Evolutionary conservation across 2,888 invertebrate species (phyloP), one percentile per base, ranked within the genome.

Genomic region (Arctia plantaginis): DNA sequence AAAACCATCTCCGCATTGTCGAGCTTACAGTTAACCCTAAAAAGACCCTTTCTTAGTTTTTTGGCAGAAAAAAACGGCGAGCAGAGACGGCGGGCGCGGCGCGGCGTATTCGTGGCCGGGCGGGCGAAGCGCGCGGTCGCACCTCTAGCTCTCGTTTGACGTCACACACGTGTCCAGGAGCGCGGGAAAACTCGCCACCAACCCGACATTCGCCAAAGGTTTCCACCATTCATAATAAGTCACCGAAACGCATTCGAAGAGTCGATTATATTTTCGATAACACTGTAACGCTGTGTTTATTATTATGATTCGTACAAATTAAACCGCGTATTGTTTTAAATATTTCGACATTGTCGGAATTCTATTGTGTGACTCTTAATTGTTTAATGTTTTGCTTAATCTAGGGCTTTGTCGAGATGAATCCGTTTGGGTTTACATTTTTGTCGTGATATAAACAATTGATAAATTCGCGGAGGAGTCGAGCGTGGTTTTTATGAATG

Each of bases 401-500:
- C 89, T 91, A 92, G 90, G 91, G 90, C 90, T 89, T 89, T 89
- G 90, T 88, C 88, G 91, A 90, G 90, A 91, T 89, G 89, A 88
- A 89, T 88, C 87, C 88, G 86, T 87, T 85, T 82, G 81, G 86
- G 91, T 92, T 93, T 91, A 91, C 92, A 92, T 92, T 92, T 93
- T 93, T 90, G 89, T 89, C 89, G 89, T 87, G 91, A 89, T 92
- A 93, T 93, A 94, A 94, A 95, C 93, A 94, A 93, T 93, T 93
- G 93, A 90, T 93, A 93, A 94, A 92, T 95, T 95, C 90, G 94
- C 94, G 93, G 91, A 90, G 92, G 91, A 91, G 92, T 90, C 88
- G 92, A 88, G 91, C 91, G 92, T 90, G 89, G 93, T 95, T 95
- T 95, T 95, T 95, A 93, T 93, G 94, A 93, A 94, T 94, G 95